Evolutionary conservation across 2,797 vertebrate genomes (phyloP).

Genomic region (Australoheros facetus): DNA sequence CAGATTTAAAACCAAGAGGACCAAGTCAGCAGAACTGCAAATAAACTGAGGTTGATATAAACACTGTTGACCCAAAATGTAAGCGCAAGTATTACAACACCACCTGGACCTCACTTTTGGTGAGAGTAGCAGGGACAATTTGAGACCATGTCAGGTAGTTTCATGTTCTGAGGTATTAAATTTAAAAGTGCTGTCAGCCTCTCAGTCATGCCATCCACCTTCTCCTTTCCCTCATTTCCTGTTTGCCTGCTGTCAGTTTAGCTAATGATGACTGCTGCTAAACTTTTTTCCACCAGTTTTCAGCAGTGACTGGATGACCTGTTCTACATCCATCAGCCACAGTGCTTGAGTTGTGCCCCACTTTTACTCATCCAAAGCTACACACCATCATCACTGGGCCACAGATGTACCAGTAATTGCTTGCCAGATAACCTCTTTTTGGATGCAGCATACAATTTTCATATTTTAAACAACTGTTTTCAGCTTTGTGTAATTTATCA

Average conservation of each 20-base stretch:
- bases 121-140: background rate
- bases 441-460: background rate
- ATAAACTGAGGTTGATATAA: background rate
- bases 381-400: background rate
- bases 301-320: background rate
- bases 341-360: background rate
- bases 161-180: too few species aligned
- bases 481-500: background rate
- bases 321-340: background rate
- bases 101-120: background rate
- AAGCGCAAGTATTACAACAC: background rate
- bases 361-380: background rate
- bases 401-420: constrained; percentile 2
- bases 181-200: background rate
- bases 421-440: constrained; percentile 2
- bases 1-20: background rate
- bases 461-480: background rate
- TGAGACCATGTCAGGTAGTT: too few species aligned
- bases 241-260: background rate
- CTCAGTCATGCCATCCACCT: background rate
- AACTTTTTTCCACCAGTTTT: background rate
- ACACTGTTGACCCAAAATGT: background rate
- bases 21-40: background rate
- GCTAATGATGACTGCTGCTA: background rate
- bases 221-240: background rate